Conservation (phyloP, 2,113 vertebrate species). For the Rhegmatorhina hoffmannsi region DNA sequence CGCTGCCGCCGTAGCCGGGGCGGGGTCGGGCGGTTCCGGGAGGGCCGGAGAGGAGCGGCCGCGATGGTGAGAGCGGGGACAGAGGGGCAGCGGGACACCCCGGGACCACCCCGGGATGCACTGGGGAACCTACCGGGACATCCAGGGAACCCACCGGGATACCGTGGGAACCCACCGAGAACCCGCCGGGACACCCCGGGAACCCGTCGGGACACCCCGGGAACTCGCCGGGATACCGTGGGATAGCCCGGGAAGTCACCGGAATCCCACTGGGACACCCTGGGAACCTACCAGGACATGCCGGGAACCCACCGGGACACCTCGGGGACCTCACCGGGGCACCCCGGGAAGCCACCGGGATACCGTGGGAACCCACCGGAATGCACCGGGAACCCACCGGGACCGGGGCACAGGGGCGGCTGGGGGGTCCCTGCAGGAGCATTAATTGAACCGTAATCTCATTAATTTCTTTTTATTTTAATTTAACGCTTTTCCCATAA, state of each 20-base stretch:
- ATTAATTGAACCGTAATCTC: not conserved
- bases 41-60: not conserved
- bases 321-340: no score
- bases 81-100: not conserved
- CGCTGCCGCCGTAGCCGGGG: not conserved
- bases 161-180: no score
- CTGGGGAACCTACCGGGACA: not conserved
- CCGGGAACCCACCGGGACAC: no score
- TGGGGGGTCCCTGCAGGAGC: not conserved
- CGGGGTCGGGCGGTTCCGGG: not conserved
- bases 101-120: not conserved
- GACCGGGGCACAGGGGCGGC: not conserved
- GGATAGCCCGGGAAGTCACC: no score
- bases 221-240: no score
- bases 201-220: no score
- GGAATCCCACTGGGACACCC: no score
- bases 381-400: not conserved
- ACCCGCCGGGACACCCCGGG: no score
- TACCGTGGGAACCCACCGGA: not conserved
- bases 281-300: no score
- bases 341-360: no score
- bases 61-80: not conserved
- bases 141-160: no score
- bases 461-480: not conserved
- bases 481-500: conserved; percentile 75